Base-by-base conservation (phyloP, 2,797 vertebrate genomes). In the Kryptopterus vitreolus region DNA sequence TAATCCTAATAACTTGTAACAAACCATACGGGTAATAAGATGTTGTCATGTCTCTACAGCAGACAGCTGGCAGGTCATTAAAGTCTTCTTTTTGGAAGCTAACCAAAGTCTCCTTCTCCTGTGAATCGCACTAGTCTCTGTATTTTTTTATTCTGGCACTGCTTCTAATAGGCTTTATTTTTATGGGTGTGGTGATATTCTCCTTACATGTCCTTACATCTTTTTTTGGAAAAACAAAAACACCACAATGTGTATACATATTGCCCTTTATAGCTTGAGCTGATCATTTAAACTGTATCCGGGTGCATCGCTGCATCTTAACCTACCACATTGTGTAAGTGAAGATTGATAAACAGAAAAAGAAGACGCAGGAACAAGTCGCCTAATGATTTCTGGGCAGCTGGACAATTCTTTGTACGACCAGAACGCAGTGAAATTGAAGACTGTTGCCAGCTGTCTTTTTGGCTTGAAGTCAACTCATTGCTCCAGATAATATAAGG, bases 371-470 rank as follows among this genome's bases (percentile, higher is more conserved):
- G 3, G 38, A 5, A 38, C 9, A 38, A 8, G 38, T 43, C 1
- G 38, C 38, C 38, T 0, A 43, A 43, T 43, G 7, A 43, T 43
- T 43, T 43, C 38, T 43, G 52, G 50, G 52, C 16, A 53, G 52
- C 52, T 53, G 52, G 52, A 53, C 20, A 53, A 20, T 7, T 53
- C 16, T 22, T 7, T 20, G 16, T 53, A 20, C 22, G 7, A 53
- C 7, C 16, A 18, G 20, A 53, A 53, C 78, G 38, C 38, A 70
- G 65, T 87, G 89, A 88, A 92, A 93, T 90, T 91, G 89, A 87
- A 88, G 91, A 88, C 91, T 90, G 87, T 85, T 50, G 86, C 86
- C 88, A 93, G 90, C 92, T 92, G 92, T 92, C 91, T 91, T 82
- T 86, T 90, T 90, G 90, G 92, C 92, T 87, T 77, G 80, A 58